Evolutionary conservation across 92 coral and sea anemone species (phyloP).

Genomic region (Heteractis magnifica): DNA sequence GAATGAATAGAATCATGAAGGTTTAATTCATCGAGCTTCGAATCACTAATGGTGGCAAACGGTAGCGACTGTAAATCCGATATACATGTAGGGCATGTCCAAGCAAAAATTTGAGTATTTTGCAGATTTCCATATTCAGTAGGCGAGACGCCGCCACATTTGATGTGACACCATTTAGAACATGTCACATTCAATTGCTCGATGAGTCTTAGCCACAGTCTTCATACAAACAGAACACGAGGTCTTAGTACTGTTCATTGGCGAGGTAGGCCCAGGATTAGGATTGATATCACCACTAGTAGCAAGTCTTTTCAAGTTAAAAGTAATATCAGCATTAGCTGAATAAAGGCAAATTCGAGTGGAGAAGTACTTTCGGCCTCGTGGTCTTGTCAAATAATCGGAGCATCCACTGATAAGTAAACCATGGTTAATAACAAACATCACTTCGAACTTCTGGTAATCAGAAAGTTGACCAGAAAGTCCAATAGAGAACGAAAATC

Average conservation of each 20-base stretch:
- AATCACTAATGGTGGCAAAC: too few species aligned
- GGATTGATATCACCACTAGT: too few species aligned
- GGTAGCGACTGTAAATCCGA: too few species aligned
- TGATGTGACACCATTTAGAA: conserved; percentile 40
- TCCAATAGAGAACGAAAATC: conserved; percentile 6
- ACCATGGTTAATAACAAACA: conserved; percentile 4
- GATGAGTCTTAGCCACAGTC: conserved; percentile 47
- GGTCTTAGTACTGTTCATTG: not conserved
- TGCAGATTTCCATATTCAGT: conserved; percentile 37
- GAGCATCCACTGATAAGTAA: not conserved
- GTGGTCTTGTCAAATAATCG: not conserved
- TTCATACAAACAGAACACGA: conserved; percentile 32
- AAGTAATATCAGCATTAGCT: not conserved
- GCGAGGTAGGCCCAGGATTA: not conserved
- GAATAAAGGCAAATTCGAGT: not conserved
- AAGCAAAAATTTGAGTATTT: not conserved
- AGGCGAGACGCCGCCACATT: conserved; percentile 46
- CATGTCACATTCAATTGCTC: conserved; percentile 40
- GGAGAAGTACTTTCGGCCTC: not conserved
- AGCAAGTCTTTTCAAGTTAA: conserved; percentile 7
- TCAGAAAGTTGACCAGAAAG: conserved; percentile 1
- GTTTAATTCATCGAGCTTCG: too few species aligned
- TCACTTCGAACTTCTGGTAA: conserved; percentile 1
- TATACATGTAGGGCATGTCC: conserved; percentile 10
- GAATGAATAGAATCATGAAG: not conserved